phyloP scores from a whole-genome alignment of 2,888 invertebrate genomes.

The Epinotia brunnichana region DNA sequence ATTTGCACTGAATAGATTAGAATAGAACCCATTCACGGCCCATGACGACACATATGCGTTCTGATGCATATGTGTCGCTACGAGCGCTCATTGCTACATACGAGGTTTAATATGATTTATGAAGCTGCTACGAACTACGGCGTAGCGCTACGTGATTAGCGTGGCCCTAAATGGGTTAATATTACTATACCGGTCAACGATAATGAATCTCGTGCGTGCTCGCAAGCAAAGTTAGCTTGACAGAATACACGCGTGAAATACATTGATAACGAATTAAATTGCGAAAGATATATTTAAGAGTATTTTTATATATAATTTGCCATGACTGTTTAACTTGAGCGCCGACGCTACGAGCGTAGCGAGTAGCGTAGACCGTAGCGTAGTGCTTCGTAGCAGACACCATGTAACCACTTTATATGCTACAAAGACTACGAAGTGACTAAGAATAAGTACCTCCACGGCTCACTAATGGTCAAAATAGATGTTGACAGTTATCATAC shows the following conservation, averaged over 20 bases:
- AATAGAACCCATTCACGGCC: too few species aligned
- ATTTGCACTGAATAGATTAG: too few species aligned
- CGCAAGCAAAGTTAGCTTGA: background rate
- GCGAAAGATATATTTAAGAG: background rate
- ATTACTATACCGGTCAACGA: background rate
- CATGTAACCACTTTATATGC: background rate
- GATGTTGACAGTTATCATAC: background rate
- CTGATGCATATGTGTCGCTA: too few species aligned
- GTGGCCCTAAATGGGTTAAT: too few species aligned
- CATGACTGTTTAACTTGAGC: background rate
- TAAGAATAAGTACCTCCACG: background rate
- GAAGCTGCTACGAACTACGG: too few species aligned
- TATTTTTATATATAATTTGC: background rate
- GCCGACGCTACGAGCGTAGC: constrained; percentile 22
- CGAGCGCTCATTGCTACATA: too few species aligned
- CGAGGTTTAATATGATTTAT: too few species aligned
- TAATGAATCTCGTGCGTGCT: background rate
- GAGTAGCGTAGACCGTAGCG: constrained; percentile 2
- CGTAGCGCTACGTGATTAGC: too few species aligned
- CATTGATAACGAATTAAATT: background rate
- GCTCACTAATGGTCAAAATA: too few species aligned
- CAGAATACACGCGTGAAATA: background rate
- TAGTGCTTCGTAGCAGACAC: constrained; percentile 18
- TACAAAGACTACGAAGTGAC: background rate
- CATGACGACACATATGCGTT: too few species aligned